Percentiles rank a stretch among this genome's conserved stretches.
phyloP scores from a whole-genome alignment of 2,888 invertebrate genomes.

The Nysson spinosus region DNA sequence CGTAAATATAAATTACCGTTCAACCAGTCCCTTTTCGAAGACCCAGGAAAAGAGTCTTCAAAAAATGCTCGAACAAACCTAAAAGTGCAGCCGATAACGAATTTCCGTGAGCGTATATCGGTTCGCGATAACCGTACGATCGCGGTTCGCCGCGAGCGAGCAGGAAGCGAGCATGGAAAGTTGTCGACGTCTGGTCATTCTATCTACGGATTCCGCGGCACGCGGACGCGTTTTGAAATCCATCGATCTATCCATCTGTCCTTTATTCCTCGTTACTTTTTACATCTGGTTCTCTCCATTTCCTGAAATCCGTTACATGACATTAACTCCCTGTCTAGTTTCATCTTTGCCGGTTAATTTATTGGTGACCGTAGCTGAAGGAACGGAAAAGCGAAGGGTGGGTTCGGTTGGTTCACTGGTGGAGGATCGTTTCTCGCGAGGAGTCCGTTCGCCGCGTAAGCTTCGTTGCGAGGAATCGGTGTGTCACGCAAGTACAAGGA shows the following conservation, averaged over 20 bases:
- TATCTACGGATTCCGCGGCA: conserved; percentile 11
- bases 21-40: neutral
- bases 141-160: neutral
- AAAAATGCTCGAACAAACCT: too few species aligned
- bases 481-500: conserved; percentile 36
- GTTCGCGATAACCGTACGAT: conserved; percentile 6
- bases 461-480: conserved; percentile 36
- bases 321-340: neutral
- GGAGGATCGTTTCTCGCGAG: conserved; percentile 14
- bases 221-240: conserved; percentile 22
- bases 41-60: neutral
- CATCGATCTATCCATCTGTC: neutral
- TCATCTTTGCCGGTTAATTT: neutral
- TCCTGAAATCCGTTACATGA: neutral
- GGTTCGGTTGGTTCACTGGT: conserved; percentile 15
- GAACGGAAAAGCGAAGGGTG: conserved; percentile 1
- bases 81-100: neutral
- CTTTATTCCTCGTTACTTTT: too few species aligned
- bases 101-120: neutral
- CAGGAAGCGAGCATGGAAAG: conserved; percentile 20
- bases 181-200: conserved; percentile 28
- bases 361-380: neutral
- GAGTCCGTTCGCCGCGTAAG: conserved; percentile 36
- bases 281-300: neutral
- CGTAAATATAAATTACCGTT: too few species aligned